Evolutionary conservation across 2,888 invertebrate species (phyloP).

Genomic region (Spicauda simplicius): DNA sequence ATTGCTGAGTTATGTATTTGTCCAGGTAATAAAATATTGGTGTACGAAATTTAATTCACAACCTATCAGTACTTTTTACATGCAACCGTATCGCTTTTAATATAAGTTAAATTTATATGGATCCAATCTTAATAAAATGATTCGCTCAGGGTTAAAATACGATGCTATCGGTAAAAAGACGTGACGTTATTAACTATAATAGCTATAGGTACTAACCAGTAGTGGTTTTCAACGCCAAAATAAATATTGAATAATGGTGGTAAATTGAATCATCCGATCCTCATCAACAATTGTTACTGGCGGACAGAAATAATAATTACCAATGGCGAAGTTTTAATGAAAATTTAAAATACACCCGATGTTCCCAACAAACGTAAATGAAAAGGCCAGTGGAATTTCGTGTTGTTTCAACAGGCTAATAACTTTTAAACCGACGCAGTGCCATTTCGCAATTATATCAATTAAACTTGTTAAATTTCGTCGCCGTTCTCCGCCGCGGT

Average conservation of each 20-base stretch:
- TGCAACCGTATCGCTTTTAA: too few species aligned
- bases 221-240: conserved; percentile 7
- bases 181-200: background rate
- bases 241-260: conserved; percentile 28
- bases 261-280: conserved; percentile 35
- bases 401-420: conserved; percentile 36
- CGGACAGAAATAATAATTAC: conserved; percentile 36
- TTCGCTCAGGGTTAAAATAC: background rate
- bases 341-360: conserved; percentile 37
- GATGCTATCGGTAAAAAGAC: background rate
- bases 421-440: conserved; percentile 35
- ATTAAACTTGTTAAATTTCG: conserved; percentile 37
- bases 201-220: too few species aligned
- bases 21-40: too few species aligned
- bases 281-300: conserved; percentile 31
- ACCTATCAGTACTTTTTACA: too few species aligned
- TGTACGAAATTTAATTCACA: too few species aligned
- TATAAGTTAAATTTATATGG: too few species aligned
- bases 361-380: conserved; percentile 30
- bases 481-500: conserved; percentile 25
- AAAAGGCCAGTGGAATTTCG: conserved; percentile 32
- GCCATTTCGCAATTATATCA: conserved; percentile 35
- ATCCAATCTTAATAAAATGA: background rate
- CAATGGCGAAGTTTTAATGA: conserved; percentile 36
- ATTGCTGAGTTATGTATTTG: too few species aligned